phyloP scores from a whole-genome alignment of 2,113 vertebrate species.

The Gnathonemus echidnorhynchus region DNA sequence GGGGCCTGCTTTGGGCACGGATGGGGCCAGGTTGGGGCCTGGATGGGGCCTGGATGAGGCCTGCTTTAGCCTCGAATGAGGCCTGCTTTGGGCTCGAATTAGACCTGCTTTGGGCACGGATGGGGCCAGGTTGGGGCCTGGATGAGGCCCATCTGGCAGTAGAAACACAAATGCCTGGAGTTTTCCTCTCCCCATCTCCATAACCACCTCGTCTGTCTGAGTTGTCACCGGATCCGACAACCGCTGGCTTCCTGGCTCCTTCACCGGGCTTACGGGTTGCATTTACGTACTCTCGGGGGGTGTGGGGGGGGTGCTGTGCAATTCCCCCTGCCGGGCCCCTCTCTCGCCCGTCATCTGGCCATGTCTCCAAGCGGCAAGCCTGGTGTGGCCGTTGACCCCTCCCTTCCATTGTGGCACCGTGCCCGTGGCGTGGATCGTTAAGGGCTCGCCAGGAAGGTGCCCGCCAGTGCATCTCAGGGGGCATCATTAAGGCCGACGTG shows the following conservation, averaged over 20 bases:
- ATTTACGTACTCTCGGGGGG: slow-evolving; percentile 26
- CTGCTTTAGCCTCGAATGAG: too few species aligned
- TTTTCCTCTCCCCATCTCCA: slow-evolving; percentile 40
- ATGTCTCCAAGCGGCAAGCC: neutral
- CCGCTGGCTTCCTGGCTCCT: slow-evolving; percentile 44
- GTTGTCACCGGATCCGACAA: slow-evolving; percentile 51
- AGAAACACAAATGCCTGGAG: slow-evolving; percentile 36
- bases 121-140: too few species aligned
- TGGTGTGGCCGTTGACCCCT: slow-evolving; percentile 33
- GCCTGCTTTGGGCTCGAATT: too few species aligned
- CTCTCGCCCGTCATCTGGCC: slow-evolving; percentile 2
- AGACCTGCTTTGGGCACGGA: neutral
- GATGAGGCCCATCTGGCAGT: slow-evolving; percentile 16
- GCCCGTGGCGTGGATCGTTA: slow-evolving; percentile 54
- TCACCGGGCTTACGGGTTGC: slow-evolving; percentile 40
- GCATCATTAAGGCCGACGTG: slow-evolving; percentile 58
- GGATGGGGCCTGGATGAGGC: too few species aligned
- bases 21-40: neutral
- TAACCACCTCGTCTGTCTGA: slow-evolving; percentile 54
- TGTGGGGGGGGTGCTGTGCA: too few species aligned
- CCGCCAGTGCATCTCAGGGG: slow-evolving; percentile 53
- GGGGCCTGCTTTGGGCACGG: too few species aligned
- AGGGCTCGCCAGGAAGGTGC: slow-evolving; percentile 14
- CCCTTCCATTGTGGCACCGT: slow-evolving; percentile 60
- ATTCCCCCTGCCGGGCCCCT: neutral